Base-by-base conservation (phyloP, 2,113 vertebrate genomes). In the Prolemur simus region DNA sequence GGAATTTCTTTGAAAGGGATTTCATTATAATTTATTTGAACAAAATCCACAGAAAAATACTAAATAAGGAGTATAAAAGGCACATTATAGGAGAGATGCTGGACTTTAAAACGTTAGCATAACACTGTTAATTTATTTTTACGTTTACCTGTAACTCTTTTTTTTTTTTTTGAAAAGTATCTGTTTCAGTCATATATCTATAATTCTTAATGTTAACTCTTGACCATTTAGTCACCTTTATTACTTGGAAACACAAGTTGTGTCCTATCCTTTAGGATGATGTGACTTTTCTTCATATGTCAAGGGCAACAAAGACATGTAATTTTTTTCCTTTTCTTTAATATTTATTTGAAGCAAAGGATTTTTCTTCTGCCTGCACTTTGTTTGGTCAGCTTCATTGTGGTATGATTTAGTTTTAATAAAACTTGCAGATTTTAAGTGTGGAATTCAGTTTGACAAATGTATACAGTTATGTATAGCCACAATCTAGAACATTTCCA, bases 1-100 rank as follows among this genome's bases (percentile, higher is more conserved):
- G 93, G 85, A 90, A 96, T 96, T 96, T 97, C 42, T 95, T 97
- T 94, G 91, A 95, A 93, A 97, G 78, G 52, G 88, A 96, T 91
- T 98, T 96, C 76, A 97, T 96, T 97, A 91, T 56, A 60, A 76
- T 73, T 78, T 87, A 92, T 96, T 96, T 37, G 13, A 81, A 96
- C 56, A 76, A 84, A 89, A 74, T 25, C 77, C 58, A 95, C 74
- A 97, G 39, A 91, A 96, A 80, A 94, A 90, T 88, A 97, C 77
- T 92, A 96, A 97, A 95, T 97, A 97, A 97, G 97, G 17, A 77
- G 58, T 6, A 93, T 49, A 71, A 83, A 89, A 9, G 93, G 45
- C 37, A n/a, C 34, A 47, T 68, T 92, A 54, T 45, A 27, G 63
- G 52, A 91, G 91, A 90, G 54, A 93, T 64, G 73, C 66, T 97